These are phyloP conservation scores for Pseudolaguvia tuberculata DNA, from an alignment of 2,113 vertebrate species.

Conservation along the genomic window DNA sequence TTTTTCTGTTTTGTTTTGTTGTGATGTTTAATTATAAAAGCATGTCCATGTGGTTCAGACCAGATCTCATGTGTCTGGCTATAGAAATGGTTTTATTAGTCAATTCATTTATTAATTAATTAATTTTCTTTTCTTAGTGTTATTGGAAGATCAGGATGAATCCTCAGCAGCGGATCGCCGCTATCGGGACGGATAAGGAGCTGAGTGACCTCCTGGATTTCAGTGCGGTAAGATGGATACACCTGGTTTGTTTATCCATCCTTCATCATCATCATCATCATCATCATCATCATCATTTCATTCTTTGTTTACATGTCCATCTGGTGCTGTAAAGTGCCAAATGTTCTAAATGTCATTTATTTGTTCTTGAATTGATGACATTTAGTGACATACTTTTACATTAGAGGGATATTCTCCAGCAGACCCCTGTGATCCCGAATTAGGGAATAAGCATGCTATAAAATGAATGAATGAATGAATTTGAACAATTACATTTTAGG, in stretches of 20 bases:
- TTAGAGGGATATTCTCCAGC: too few species aligned
- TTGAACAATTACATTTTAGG: too few species aligned
- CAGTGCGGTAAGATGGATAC: conserved; percentile 84
- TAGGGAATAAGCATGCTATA: too few species aligned
- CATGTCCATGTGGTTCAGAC: neutral
- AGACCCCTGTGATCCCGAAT: too few species aligned
- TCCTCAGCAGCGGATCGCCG: conserved; percentile 96
- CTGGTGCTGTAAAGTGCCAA: too few species aligned
- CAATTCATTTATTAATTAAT: neutral
- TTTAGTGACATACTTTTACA: too few species aligned
- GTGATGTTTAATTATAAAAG: neutral
- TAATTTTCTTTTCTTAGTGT: conserved; percentile 68
- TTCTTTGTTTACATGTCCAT: too few species aligned
- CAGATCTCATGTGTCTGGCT: conserved; percentile 21
- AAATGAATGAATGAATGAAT: too few species aligned
- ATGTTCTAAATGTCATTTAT: too few species aligned
- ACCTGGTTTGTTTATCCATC: neutral
- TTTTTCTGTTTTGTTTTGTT: neutral
- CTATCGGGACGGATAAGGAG: conserved; percentile 98
- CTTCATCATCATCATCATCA: neutral
- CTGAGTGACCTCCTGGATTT: conserved; percentile 99
- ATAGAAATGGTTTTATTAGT: neutral
- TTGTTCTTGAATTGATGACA: too few species aligned
- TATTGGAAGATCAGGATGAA: conserved; percentile 87
- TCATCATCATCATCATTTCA: neutral